A percentile compares a stretch with the other conserved stretches of the same genome.
phyloP scores from a whole-genome alignment of 2,888 invertebrate genomes.

The Diaphora mendica region DNA sequence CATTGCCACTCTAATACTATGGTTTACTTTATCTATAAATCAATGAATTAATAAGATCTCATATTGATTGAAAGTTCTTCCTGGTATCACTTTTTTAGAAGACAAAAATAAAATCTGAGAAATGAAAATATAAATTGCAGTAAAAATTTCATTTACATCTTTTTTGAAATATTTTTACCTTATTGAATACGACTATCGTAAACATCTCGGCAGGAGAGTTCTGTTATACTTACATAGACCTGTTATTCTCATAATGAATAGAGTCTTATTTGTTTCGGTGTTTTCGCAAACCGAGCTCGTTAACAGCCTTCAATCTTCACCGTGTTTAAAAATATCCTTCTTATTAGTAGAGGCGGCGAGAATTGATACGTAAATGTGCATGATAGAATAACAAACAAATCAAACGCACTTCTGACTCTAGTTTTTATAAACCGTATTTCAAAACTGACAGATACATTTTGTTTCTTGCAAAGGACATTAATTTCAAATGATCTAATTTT shows the following conservation, averaged over 20 bases:
- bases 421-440: constrained; percentile 5
- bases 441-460: no score
- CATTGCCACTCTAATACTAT: neutral
- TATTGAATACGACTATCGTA: neutral
- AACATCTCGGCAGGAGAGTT: neutral
- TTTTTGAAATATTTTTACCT: neutral
- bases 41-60: neutral
- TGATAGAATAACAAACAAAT: constrained; percentile 22
- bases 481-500: constrained; percentile 5
- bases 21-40: neutral
- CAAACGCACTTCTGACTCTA: constrained; percentile 3
- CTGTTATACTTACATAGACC: neutral
- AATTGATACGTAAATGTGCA: constrained; percentile 34
- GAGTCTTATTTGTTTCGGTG: neutral
- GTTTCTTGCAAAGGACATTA: neutral
- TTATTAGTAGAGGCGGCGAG: constrained; percentile 35
- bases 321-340: constrained; percentile 37
- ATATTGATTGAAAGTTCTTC: neutral
- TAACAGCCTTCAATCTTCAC: constrained; percentile 17
- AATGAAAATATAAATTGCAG: neutral
- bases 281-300: constrained; percentile 1
- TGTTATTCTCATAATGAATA: neutral
- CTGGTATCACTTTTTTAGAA: neutral
- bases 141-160: no score
- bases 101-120: neutral